phyloP scores from a whole-genome alignment of 23 tunicate species.

The Diplosoma virens region DNA sequence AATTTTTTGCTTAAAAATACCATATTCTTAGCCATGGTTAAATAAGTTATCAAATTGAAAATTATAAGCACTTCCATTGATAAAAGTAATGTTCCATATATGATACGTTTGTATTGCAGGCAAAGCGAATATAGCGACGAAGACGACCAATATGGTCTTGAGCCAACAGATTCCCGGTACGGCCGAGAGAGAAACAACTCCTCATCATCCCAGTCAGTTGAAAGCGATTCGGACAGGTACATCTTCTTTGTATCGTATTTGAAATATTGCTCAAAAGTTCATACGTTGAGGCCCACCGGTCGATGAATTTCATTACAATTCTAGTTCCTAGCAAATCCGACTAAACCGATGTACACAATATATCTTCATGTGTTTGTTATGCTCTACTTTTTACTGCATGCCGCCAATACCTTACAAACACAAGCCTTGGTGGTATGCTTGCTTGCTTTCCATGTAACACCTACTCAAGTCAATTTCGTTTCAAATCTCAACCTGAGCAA shows the following conservation, averaged over 20 bases:
- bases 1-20: too few relatives aligned
- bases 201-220: slow-evolving; percentile 31
- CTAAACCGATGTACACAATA: too few relatives aligned
- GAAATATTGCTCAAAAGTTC: too few relatives aligned
- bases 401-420: not conserved
- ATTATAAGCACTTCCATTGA: too few relatives aligned
- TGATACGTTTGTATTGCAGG: slow-evolving; percentile 16
- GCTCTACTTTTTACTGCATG: not conserved
- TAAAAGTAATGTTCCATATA: too few relatives aligned
- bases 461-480: not conserved
- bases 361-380: too few relatives aligned
- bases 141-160: slow-evolving; percentile 65
- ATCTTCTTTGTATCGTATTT: not conserved
- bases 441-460: not conserved
- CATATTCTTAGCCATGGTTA: too few relatives aligned
- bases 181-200: slow-evolving; percentile 11
- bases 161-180: slow-evolving; percentile 4
- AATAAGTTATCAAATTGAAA: too few relatives aligned
- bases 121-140: slow-evolving; percentile 76
- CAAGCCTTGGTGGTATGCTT: not conserved
- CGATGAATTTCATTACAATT: too few relatives aligned
- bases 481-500: too few relatives aligned
- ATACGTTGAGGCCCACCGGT: too few relatives aligned
- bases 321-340: too few relatives aligned
- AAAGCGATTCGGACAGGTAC: not conserved